Evolutionary conservation across 2,797 vertebrate genomes (phyloP), one percentile per base, ranked within the genome.

Genomic region (Capromys pilorides): DNA sequence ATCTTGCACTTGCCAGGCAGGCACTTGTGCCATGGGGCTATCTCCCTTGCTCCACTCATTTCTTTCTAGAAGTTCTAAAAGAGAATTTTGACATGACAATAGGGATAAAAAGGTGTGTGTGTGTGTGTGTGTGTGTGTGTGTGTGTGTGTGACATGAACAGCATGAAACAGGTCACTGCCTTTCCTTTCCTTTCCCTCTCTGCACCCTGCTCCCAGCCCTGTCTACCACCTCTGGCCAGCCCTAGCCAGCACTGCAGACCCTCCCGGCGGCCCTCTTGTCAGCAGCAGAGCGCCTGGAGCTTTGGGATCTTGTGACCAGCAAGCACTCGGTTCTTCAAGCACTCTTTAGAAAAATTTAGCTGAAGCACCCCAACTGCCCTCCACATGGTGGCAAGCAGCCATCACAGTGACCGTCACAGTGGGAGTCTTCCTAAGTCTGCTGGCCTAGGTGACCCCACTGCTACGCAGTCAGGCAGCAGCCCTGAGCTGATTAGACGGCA

Each of bases 321-420:
- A 88, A 51, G 78, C 41, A 93, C 85, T 62, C 97, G 94, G 33
- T 62, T 93, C 80, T 94, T 85, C n/a, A 84, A 90, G 16, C 21
- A 54, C n/a, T 39, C 86, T 73, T 94, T 89, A 90, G 93, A 96
- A 94, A 64, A 57, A 90, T 80, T 88, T 94, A 86, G 89, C 45
- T 96, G 94, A 95, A 85, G 36, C 24, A 19, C 12, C 28, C 18
- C 26, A 91, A 86, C 93, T 84, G 61, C 75, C 54, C 91, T 93
- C 3, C 45, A 78, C 95, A 86, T 51, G 45, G 33, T 79, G 62
- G 88, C 86, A 78, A 59, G 24, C 64, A 92, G 91, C 73, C 66
- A 92, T 45, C 95, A 24, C 78, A 59, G 67, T 82, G 69, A 81
- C 36, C 88, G 96, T 3, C 80, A 33, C 22, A 0, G 31, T 62